These are phyloP conservation scores for Manduca sexta DNA, from an alignment of 1,140 invertebrate species.

Conservation along the genomic window DNA sequence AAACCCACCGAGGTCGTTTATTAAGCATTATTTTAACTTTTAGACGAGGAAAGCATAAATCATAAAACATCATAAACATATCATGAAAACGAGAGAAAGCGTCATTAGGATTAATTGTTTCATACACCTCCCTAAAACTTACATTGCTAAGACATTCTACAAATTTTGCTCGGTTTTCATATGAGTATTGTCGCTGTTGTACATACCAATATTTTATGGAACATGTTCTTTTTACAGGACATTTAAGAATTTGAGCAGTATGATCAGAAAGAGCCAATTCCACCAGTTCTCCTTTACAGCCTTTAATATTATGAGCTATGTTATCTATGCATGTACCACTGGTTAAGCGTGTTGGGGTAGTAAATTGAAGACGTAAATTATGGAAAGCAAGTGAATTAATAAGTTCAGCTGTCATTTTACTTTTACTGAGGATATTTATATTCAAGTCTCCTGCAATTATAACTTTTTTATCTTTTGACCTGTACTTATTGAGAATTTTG, in stretches of 20 bases:
- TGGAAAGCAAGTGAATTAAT: not conserved
- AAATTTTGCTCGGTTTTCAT: conserved; percentile 15
- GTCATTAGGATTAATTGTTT: conserved; percentile 1
- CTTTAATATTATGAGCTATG: conserved; percentile 11
- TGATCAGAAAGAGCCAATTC: conserved; percentile 24
- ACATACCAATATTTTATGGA: conserved; percentile 2
- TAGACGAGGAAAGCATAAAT: conserved; percentile 16
- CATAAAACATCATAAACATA: conserved; percentile 12
- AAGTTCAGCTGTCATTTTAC: conserved; percentile 8
- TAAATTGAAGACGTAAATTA: conserved; percentile 9
- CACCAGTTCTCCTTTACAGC: conserved; percentile 8
- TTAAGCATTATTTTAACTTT: conserved; percentile 4
- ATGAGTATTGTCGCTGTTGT: conserved; percentile 4
- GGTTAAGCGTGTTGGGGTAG: conserved; percentile 8
- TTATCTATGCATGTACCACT: conserved; percentile 18
- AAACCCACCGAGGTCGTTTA: not conserved
- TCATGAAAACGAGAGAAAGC: conserved; percentile 14
- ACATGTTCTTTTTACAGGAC: conserved; percentile 16
- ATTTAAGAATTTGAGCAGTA: conserved; percentile 13
- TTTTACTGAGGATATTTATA: conserved; percentile 10
- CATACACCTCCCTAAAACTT: conserved; percentile 10
- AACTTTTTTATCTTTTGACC: conserved; percentile 6
- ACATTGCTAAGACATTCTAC: conserved; percentile 8
- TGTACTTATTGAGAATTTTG: not conserved
- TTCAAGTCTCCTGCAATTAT: conserved; percentile 15